Evolutionary conservation across 2,888 invertebrate genomes (phyloP).

Genomic region (Troilus luridus): DNA sequence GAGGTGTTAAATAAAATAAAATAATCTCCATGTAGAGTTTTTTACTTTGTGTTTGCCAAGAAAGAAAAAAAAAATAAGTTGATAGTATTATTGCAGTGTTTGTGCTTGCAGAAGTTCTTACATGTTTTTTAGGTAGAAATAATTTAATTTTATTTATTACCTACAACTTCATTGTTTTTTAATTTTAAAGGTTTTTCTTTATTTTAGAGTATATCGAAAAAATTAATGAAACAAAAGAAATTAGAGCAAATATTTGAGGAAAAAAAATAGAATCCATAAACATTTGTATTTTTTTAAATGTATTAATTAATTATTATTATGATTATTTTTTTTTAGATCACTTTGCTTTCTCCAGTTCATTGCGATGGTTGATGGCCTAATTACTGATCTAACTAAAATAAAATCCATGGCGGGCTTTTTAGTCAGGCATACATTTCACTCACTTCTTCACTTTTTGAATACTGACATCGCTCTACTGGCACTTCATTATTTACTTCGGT

Average conservation of each 20-base stretch:
- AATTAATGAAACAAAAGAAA: background rate
- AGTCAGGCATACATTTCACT: constrained; percentile 58
- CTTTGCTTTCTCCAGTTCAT: constrained; percentile 62
- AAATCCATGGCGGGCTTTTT: constrained; percentile 60
- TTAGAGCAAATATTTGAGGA: background rate
- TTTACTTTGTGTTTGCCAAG: no score
- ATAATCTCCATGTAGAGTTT: no score
- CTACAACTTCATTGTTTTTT: no score
- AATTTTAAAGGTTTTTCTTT: no score
- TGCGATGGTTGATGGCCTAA: constrained; percentile 59
- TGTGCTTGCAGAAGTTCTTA: no score
- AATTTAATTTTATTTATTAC: no score
- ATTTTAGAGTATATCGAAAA: background rate
- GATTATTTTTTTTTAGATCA: constrained; percentile 53
- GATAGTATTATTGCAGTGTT: no score
- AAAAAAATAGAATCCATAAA: background rate
- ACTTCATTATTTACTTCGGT: constrained; percentile 59
- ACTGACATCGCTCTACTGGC: constrained; percentile 58
- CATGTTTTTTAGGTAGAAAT: no score
- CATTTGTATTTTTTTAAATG: background rate
- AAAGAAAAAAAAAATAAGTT: no score
- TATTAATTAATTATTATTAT: background rate
- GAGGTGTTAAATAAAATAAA: no score
- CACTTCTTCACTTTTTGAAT: constrained; percentile 58
- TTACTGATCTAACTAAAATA: constrained; percentile 56